phyloP scores from a whole-genome alignment of 2,797 vertebrate species.

The Megaceryle alcyon region DNA sequence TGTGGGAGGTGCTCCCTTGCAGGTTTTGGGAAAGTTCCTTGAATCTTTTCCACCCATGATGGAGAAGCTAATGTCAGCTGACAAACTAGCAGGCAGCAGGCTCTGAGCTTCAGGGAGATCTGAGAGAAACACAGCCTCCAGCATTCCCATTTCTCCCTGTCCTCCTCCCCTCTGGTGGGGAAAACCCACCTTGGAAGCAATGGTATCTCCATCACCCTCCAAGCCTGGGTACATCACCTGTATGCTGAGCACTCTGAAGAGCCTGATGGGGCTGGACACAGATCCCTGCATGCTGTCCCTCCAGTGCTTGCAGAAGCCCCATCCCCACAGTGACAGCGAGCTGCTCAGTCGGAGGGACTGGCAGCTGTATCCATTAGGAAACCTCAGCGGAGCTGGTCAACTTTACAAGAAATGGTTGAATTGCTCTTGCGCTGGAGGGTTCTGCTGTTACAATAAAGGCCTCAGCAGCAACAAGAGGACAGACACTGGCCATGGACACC shows the following conservation, averaged over 20 bases:
- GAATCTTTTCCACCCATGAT: not conserved
- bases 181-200: not conserved
- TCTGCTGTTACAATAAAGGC: not conserved
- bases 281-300: not conserved
- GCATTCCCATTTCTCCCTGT: not conserved
- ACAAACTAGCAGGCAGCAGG: not conserved
- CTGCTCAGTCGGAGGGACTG: not conserved
- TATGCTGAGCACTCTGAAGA: not conserved
- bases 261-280: not conserved
- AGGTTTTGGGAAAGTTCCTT: not conserved
- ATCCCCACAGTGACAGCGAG: not conserved
- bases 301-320: not conserved
- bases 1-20: not conserved
- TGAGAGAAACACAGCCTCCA: not conserved
- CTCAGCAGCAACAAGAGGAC: slow-evolving; percentile 24
- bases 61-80: not conserved
- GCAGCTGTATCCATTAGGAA: not conserved
- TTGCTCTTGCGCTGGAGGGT: not conserved
- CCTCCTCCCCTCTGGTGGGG: not conserved
- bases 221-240: not conserved
- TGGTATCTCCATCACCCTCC: fast-evolving
- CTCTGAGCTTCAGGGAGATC: not conserved
- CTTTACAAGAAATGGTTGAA: not conserved
- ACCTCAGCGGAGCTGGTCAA: not conserved
- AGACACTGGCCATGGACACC: slow-evolving; percentile 14